Evolutionary conservation across 2,888 invertebrate genomes (phyloP).

Genomic region (Agrilus cyanescens): DNA sequence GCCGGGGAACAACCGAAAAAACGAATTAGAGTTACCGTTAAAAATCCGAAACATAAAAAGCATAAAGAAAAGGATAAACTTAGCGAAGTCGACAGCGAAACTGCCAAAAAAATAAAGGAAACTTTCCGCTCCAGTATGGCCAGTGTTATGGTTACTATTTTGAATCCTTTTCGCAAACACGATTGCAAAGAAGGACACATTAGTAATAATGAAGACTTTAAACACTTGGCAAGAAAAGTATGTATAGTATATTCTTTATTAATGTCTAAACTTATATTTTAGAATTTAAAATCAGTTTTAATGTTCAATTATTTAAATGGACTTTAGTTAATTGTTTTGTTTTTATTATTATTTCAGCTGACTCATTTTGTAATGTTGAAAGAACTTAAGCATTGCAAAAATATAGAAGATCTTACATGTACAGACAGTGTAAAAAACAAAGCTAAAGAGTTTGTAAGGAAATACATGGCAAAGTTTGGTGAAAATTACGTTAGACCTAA

Average conservation of each 20-base stretch:
- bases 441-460: slow-evolving; percentile 87
- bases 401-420: slow-evolving; percentile 73
- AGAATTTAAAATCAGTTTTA: not conserved
- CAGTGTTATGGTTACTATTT: slow-evolving; percentile 70
- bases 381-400: slow-evolving; percentile 83
- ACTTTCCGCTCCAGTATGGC: slow-evolving; percentile 71
- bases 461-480: slow-evolving; percentile 94
- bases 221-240: slow-evolving; percentile 88
- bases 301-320: no score
- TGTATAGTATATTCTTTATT: slow-evolving; percentile 11
- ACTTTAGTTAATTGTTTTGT: no score
- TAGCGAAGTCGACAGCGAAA: slow-evolving; percentile 35
- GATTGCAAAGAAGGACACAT: slow-evolving; percentile 79
- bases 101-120: slow-evolving; percentile 68
- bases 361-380: slow-evolving; percentile 93
- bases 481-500: slow-evolving; percentile 59
- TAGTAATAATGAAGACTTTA: slow-evolving; percentile 82
- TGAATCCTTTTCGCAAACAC: slow-evolving; percentile 78
- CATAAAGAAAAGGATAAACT: slow-evolving; percentile 26
- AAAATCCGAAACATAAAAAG: slow-evolving; percentile 21
- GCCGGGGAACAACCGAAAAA: slow-evolving; percentile 37
- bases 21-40: slow-evolving; percentile 24
- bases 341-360: slow-evolving; percentile 46
- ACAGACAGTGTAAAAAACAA: slow-evolving; percentile 89
- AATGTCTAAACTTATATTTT: not conserved